These are phyloP conservation scores for Hydropsyche tenuis DNA, from an alignment of 1,140 invertebrate genomes.

Conservation along the genomic window DNA sequence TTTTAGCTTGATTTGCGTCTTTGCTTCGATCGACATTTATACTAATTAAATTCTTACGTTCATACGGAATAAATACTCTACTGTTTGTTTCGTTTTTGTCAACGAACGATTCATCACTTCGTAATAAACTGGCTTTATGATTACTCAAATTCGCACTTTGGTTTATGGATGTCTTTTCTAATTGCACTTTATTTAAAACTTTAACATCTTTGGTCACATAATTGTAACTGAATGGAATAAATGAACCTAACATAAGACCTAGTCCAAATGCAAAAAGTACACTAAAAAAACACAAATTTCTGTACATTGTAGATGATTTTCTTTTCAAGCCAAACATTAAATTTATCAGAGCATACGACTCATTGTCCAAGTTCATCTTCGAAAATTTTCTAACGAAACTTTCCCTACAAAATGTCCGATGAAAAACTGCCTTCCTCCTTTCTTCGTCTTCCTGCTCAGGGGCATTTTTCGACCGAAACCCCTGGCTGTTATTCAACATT, in stretches of 20 bases:
- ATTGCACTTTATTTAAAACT: constrained; percentile 25
- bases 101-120: not conserved
- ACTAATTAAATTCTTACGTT: constrained; percentile 12
- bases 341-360: not conserved
- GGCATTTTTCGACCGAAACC: not conserved
- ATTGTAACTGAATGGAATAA: constrained; percentile 41
- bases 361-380: not conserved
- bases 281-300: constrained; percentile 41
- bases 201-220: constrained; percentile 35
- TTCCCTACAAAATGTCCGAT: not conserved
- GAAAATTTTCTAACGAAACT: not conserved
- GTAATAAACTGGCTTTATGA: not conserved
- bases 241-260: constrained; percentile 45
- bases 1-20: constrained; percentile 4
- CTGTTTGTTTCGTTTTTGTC: constrained; percentile 9
- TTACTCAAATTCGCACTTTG: constrained; percentile 1
- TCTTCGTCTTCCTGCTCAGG: not conserved
- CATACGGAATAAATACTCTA: constrained; percentile 34
- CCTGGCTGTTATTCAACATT: not conserved
- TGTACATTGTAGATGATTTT: constrained; percentile 2
- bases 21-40: constrained; percentile 28
- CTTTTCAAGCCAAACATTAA: constrained; percentile 11
- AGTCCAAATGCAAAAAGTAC: constrained; percentile 44
- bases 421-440: not conserved
- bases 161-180: not conserved